Percentiles rank a stretch among this genome's conserved stretches.
These are phyloP conservation scores for Linyphia triangularis DNA, from an alignment of 2,888 invertebrate genomes.

Conservation along the genomic window DNA sequence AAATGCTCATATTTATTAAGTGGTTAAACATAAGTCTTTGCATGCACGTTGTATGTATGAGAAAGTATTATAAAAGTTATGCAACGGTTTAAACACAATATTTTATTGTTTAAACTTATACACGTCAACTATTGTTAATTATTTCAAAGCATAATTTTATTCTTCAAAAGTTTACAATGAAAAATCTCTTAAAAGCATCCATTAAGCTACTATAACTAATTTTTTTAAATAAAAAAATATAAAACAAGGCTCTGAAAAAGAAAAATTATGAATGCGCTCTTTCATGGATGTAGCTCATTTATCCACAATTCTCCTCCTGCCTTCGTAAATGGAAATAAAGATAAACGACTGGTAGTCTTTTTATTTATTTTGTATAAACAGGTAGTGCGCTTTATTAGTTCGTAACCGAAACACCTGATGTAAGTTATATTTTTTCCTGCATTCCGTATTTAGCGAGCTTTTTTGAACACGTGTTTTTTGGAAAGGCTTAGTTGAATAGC, in stretches of 20 bases:
- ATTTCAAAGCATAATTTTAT: too few species aligned
- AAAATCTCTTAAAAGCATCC: background rate
- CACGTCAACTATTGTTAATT: too few species aligned
- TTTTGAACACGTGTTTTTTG: background rate
- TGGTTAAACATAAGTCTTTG: too few species aligned
- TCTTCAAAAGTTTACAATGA: background rate
- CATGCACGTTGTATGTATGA: too few species aligned
- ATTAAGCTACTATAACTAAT: background rate
- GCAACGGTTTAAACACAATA: too few species aligned
- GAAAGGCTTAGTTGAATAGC: constrained; percentile 2
- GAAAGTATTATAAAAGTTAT: too few species aligned
- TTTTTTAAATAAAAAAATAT: constrained; percentile 1
- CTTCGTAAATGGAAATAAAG: constrained; percentile 52
- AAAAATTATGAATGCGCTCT: constrained; percentile 39
- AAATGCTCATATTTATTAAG: too few species aligned
- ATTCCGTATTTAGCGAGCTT: background rate
- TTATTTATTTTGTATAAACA: constrained; percentile 9
- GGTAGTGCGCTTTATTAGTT: constrained; percentile 45
- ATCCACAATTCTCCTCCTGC: constrained; percentile 34
- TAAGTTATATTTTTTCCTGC: background rate
- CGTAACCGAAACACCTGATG: constrained; percentile 55
- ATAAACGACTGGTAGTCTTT: constrained; percentile 34
- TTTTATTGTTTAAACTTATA: too few species aligned
- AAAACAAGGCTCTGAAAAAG: constrained; percentile 12
- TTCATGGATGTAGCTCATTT: constrained; percentile 30